phyloP scores from a whole-genome alignment of 2,113 vertebrate genomes.

The Ammodytes marinus region DNA sequence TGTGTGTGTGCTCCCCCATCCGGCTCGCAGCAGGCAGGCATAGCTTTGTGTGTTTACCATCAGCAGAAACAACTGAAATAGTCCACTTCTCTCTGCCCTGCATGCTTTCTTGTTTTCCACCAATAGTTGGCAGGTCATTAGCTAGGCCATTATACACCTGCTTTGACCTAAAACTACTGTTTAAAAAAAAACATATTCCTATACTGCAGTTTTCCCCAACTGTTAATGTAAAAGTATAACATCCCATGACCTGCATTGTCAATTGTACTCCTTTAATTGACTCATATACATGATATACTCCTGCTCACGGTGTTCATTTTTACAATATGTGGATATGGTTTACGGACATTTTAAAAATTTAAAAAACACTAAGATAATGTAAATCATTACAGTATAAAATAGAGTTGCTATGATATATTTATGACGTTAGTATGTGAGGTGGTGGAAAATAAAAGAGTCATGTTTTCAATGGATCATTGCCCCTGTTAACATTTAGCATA shows the following conservation, averaged over 20 bases:
- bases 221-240: background rate
- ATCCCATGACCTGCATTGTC: constrained; percentile 17
- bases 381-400: constrained; percentile 59
- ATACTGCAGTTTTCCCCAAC: constrained; percentile 1
- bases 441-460: constrained; percentile 53
- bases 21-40: background rate
- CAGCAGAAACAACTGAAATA: constrained; percentile 11
- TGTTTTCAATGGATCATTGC: constrained; percentile 76
- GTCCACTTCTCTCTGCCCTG: background rate
- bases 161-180: background rate
- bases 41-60: background rate
- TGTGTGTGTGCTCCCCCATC: constrained; percentile 14
- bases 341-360: constrained; percentile 14
- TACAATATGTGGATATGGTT: constrained; percentile 52
- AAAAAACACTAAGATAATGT: constrained; percentile 40
- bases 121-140: background rate
- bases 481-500: constrained; percentile 71
- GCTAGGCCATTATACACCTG: background rate
- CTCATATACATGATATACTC: constrained; percentile 49
- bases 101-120: constrained; percentile 1
- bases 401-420: constrained; percentile 47
- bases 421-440: constrained; percentile 49
- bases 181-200: constrained; percentile 8
- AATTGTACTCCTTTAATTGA: constrained; percentile 46
- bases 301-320: constrained; percentile 54